Evolutionary conservation across 1,140 invertebrate species (phyloP).

Genomic region (Probaryconus sp.): DNA sequence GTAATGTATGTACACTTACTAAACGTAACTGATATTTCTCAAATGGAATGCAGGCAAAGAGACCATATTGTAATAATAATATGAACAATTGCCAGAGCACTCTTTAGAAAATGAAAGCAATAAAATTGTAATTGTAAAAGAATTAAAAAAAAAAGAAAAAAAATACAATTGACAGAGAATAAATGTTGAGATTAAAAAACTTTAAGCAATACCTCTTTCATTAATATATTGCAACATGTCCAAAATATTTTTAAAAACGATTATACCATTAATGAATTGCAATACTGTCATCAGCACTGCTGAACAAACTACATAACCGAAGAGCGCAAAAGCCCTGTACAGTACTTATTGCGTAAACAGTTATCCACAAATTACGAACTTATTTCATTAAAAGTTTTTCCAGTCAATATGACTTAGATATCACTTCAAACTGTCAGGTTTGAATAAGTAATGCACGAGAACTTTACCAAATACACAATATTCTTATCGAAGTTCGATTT

Average conservation of each 20-base stretch:
- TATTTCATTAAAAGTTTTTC: conserved; percentile 18
- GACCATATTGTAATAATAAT: too few relatives aligned
- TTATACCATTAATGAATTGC: conserved; percentile 1
- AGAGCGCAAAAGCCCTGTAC: not conserved
- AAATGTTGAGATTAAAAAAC: too few relatives aligned
- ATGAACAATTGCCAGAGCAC: too few relatives aligned
- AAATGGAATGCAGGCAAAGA: conserved; percentile 19
- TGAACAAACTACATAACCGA: not conserved
- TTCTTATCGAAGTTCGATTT: conserved; percentile 15
- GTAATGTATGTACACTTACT: conserved; percentile 27
- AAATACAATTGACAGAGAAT: too few relatives aligned
- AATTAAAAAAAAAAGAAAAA: too few relatives aligned
- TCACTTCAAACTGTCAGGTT: not conserved
- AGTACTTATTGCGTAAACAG: not conserved
- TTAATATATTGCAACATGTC: too few relatives aligned
- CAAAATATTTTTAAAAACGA: too few relatives aligned
- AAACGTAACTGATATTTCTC: conserved; percentile 30
- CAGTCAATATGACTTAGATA: conserved; percentile 15
- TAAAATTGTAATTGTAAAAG: too few relatives aligned
- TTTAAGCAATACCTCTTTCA: too few relatives aligned
- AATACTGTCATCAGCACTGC: not conserved
- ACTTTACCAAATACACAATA: not conserved
- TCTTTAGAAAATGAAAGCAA: conserved; percentile 10
- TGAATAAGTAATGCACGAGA: conserved; percentile 14
- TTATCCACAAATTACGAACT: not conserved